Base-by-base conservation (phyloP, 2,888 invertebrate genomes). In the Nomada flava region DNA sequence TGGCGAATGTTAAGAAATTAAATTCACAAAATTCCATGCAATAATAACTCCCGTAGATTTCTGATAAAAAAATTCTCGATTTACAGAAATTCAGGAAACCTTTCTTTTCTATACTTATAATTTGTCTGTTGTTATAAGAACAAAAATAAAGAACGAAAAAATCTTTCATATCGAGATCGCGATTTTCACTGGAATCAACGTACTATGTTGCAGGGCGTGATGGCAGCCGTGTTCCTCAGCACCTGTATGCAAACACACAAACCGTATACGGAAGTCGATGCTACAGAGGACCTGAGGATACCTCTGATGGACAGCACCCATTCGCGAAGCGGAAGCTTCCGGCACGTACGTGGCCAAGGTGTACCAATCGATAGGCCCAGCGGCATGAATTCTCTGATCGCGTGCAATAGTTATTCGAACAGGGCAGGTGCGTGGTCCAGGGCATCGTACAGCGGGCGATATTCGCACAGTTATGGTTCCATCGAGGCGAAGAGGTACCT, bases 351-450 rank as follows among this genome's bases (percentile, higher is more conserved):
- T 0, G 89, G 82, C 50, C 94, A 95, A 85, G 94, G 94, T 47
- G 94, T 96, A 88, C 95, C 95, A 73, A 95, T 96, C 86, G 96
- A 96, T 90, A 95, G 96, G 53, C 96, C 96, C 0, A 95, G 95
- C n/a, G 96, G 95, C 68, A 96, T 96, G 96, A 96, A 96, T 94
- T 96, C 96, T 77, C 94, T 97, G 79, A 96, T 97, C 80, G 96
- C 96, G 0, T 96, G 96, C 94, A 96, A 96, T 93, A 96, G 96
- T 93, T 97, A 96, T 94, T 96, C 96, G 92, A 96, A 96, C 93
- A 95, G 95, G 82, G 95, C 95, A 92, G 93, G 95, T 93, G 92
- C 95, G 91, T 94, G 95, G 95, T 92, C 94, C 91, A 91, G 95
- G 94, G 93, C 95, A 91, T 92, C 90, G 63, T 95, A 92, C 86